A percentile compares a stretch with the other conserved stretches of the same genome.
phyloP scores from a whole-genome alignment of 2,888 invertebrate genomes.

The Polyploca ridens region DNA sequence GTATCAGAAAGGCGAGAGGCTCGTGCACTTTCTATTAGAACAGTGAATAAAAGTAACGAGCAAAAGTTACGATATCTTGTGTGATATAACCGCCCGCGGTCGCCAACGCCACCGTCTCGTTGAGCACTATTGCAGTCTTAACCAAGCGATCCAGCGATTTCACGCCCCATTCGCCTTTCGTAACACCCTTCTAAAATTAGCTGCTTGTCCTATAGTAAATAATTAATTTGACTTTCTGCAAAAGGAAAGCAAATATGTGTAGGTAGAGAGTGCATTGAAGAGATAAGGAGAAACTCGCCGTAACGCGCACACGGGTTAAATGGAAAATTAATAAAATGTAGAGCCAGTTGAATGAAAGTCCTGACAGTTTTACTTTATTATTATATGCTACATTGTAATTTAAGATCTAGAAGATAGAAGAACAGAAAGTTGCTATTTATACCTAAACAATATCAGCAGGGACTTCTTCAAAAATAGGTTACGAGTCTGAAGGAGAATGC shows the following conservation, averaged over 20 bases:
- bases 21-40: constrained; percentile 75
- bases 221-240: constrained; percentile 15
- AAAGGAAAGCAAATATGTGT: constrained; percentile 11
- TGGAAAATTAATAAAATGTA: constrained; percentile 13
- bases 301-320: background rate
- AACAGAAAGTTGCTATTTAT: no score
- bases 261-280: constrained; percentile 12
- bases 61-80: constrained; percentile 75
- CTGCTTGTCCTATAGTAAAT: constrained; percentile 26
- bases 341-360: constrained; percentile 18
- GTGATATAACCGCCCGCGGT: constrained; percentile 68
- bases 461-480: background rate
- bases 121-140: constrained; percentile 39
- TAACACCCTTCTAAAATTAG: constrained; percentile 55
- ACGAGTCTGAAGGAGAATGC: background rate
- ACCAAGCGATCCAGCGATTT: constrained; percentile 50
- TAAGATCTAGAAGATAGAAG: no score
- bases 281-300: constrained; percentile 9
- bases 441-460: no score
- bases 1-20: constrained; percentile 71
- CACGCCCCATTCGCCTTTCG: constrained; percentile 61
- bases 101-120: constrained; percentile 30
- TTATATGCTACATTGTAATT: no score
- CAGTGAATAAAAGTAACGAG: constrained; percentile 68
- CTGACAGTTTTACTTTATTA: background rate